These are phyloP conservation scores for Spatula versicolor DNA, from an alignment of 2,797 vertebrate species.

Conservation along the genomic window DNA sequence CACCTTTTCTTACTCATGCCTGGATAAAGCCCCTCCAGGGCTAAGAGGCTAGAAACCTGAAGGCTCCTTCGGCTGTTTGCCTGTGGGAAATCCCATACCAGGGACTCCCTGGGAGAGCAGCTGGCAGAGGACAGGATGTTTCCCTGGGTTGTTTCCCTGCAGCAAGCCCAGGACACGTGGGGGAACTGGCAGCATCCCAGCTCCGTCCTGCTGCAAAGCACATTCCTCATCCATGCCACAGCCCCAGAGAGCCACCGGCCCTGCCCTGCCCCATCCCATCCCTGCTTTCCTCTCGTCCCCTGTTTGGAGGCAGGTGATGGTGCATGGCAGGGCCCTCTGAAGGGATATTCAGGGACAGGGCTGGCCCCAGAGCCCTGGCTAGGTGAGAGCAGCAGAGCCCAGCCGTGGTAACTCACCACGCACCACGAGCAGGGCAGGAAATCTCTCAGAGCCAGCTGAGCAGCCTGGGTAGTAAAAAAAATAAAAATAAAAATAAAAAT, in stretches of 20 bases:
- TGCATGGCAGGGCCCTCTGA: neutral
- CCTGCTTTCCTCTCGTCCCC: neutral
- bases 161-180: rapidly evolving
- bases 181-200: neutral
- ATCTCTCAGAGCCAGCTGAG: neutral
- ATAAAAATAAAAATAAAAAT: too few species aligned
- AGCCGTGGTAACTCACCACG: neutral
- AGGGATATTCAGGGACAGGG: neutral
- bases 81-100: neutral
- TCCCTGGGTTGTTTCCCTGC: neutral
- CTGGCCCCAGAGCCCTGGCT: neutral
- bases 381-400: neutral
- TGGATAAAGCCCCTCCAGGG: neutral
- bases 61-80: neutral
- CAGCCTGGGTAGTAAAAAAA: neutral
- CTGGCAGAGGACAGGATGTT: neutral
- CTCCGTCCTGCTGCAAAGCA: neutral
- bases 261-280: neutral
- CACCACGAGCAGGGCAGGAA: neutral
- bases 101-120: neutral
- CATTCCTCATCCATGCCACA: neutral
- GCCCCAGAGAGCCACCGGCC: rapidly evolving
- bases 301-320: neutral
- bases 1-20: neutral
- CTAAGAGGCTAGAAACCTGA: neutral